Evolutionary conservation across 2,888 invertebrate species (phyloP), one percentile per base, ranked within the genome.

Genomic region (Orthosia gracilis): DNA sequence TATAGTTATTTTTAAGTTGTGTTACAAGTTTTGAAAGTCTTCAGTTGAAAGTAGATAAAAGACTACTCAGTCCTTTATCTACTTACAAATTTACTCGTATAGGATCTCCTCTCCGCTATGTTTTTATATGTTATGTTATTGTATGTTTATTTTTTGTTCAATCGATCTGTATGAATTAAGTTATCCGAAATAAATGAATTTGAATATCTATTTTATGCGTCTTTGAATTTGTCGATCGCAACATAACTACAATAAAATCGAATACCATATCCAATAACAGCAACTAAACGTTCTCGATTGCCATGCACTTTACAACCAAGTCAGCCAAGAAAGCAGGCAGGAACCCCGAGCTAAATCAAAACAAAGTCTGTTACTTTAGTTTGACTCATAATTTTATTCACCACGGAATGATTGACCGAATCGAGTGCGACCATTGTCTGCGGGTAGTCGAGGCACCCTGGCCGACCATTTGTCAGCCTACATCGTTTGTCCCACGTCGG

Each of bases 401-500:
- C 82, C 71, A 68, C 68, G 31, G 78, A 87, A 88, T 87, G 88
- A 87, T 88, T 79, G 86, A 86, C 79, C 86, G 87, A 69, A 82
- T 86, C 85, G 84, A 85, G 77, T 81, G 76, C 79, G 85, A 82
- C 85, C 83, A 88, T 87, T 87, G 87, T 87, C 87, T 88, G 87
- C 83, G 87, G 87, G 84, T 85, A 87, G 86, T 83, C 87, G 76
- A 57, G 81, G 81, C 88, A 85, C 88, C 88, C 87, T 84, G 88
- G 85, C 85, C 84, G 77, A 83, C 83, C 86, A 88, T 88, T 88
- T 88, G 87, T 88, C 88, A 88, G 85, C 80, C 86, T 78, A 83
- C 87, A 86, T 88, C 88, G 88, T 88, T 88, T 85, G 88, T 88
- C 87, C 82, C 80, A 77, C 80, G 89, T 87, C 86, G 85, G 86